A percentile compares a stretch with the other conserved stretches of the same genome.
Evolutionary conservation across 2,113 vertebrate genomes (phyloP).

Genomic region (Nothocercus nigrocapillus): DNA sequence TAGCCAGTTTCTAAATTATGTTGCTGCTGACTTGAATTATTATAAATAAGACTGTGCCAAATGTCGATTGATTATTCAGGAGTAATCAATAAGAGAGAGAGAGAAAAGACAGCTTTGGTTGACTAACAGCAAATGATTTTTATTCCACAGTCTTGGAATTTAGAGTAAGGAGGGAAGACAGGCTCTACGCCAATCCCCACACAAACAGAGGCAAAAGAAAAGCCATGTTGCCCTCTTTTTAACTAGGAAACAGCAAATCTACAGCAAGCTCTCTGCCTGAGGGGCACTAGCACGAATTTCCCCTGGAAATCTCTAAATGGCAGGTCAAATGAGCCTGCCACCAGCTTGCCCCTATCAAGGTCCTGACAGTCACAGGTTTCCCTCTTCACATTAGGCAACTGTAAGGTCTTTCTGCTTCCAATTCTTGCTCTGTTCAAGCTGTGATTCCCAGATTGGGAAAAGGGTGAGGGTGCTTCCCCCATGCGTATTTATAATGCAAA

Average conservation of each 20-base stretch:
- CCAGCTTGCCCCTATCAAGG: background rate
- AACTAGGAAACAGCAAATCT: background rate
- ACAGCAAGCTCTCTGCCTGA: background rate
- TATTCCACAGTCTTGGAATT: constrained; percentile 29
- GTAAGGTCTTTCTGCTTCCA: background rate
- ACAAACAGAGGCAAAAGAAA: background rate
- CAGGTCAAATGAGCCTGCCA: background rate
- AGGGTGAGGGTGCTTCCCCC: background rate
- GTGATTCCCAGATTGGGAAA: background rate
- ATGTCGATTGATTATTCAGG: constrained; percentile 76
- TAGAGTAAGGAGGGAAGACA: background rate
- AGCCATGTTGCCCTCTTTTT: background rate
- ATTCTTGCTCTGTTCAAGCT: background rate
- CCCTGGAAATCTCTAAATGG: background rate
- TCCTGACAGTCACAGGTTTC: background rate
- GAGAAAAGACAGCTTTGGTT: constrained; percentile 57
- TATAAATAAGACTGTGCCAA: constrained; percentile 75
- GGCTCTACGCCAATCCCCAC: background rate
- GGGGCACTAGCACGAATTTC: background rate
- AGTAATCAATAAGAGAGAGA: constrained; percentile 66
- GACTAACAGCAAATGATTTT: constrained; percentile 62
- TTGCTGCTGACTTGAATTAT: constrained; percentile 74
- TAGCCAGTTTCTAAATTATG: constrained; percentile 73
- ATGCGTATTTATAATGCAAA: background rate
- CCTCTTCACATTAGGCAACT: background rate